Base-by-base conservation (phyloP, 2,113 vertebrate genomes). In the Eonycteris spelaea region DNA sequence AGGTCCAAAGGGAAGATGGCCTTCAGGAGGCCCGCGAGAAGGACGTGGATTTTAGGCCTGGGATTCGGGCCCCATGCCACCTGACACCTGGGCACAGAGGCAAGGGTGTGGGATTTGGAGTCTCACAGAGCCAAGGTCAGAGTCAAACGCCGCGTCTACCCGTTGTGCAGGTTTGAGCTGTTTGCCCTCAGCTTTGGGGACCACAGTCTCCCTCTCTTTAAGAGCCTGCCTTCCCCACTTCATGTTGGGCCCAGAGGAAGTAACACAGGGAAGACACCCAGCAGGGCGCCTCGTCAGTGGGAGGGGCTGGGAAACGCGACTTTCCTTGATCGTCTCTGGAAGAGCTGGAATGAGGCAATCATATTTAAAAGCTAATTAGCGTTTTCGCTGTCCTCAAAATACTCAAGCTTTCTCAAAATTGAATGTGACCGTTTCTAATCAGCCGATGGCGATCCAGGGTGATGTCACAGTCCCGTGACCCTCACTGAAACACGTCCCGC, bases 391-490 rank as follows among this genome's bases (percentile, higher is more conserved):
- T 30, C 45, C 30, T 74, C 28, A 10, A 26, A 91, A 63, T 13
- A 22, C 63, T 83, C 3, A 24, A 38, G 65, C 77, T 95, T 55
- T 77, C 90, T 92, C 63, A 14, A 38, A 61, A 68, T 28, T 59
- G 51, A 61, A 71, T 24, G 80, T 5, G 95, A 45, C 73, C 86
- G 63, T 82, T 92, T 94, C 71, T 85, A 82, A 82, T 92, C 93
- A 94, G 88, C 93, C 68, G 94, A 92, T 33, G 43, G 53, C 85
- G 48, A 63, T 82, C 22, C 67, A 22, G 68, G 82, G n/a, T 97
- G 95, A 96, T 67, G 38, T 95, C 94, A 95, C 33, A 43, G 38
- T 92, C 94, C 59, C 7, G 43, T 65, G 95, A 53, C 71, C 57
- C 11, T 57, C n/a, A 15, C 0, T 43, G 90, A 84, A 78, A 43